A percentile compares a stretch with the other conserved stretches of the same genome.
Evolutionary conservation across 2,888 invertebrate genomes (phyloP).

Genomic region (Allophyes oxyacanthae): DNA sequence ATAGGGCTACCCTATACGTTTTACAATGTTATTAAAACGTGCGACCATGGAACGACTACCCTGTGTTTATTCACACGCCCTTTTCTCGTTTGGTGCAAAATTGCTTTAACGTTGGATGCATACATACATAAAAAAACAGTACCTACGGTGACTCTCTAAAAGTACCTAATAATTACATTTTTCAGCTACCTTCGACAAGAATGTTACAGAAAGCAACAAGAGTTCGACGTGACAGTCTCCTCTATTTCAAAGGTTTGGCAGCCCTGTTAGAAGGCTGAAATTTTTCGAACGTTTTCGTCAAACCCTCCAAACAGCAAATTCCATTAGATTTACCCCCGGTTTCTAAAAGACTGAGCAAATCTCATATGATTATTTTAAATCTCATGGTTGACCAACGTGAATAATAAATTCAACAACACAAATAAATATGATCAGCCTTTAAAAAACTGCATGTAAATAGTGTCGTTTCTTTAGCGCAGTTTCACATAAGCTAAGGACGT

Average conservation of each 20-base stretch:
- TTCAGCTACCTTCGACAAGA: neutral
- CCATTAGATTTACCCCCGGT: constrained; percentile 7
- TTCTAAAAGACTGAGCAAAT: too few species aligned
- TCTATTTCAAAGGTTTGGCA: neutral
- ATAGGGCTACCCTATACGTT: constrained; percentile 21
- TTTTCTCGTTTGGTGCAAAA: constrained; percentile 15
- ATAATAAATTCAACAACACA: too few species aligned
- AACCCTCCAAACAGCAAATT: neutral
- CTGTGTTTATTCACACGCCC: constrained; percentile 29
- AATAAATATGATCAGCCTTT: too few species aligned
- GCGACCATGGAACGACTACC: neutral
- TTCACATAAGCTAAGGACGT: too few species aligned
- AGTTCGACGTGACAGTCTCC: neutral
- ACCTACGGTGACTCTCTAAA: too few species aligned
- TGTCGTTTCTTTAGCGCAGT: too few species aligned
- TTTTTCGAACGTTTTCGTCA: neutral
- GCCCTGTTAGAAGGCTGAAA: constrained; percentile 1
- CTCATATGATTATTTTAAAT: too few species aligned
- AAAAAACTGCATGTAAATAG: too few species aligned
- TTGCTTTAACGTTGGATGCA: constrained; percentile 20
- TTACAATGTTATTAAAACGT: constrained; percentile 17
- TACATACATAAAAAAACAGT: too few species aligned
- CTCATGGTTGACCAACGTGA: too few species aligned
- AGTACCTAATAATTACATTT: too few species aligned
- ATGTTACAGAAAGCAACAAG: neutral